Evolutionary conservation across 2,797 vertebrate species (phyloP), one percentile per base, ranked within the genome.

Genomic region (Manis javanica): DNA sequence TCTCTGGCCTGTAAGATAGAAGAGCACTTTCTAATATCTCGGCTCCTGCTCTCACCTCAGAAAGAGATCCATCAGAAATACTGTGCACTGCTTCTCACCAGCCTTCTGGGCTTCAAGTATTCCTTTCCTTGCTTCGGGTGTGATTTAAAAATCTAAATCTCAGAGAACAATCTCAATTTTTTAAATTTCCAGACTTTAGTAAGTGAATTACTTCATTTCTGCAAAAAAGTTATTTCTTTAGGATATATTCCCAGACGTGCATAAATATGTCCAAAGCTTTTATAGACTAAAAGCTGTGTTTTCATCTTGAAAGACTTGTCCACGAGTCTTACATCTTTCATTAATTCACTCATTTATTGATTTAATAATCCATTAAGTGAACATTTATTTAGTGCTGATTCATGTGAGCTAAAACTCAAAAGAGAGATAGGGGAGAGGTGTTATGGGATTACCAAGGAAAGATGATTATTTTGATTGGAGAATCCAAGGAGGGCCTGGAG

Each of bases 141-240:
- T 84, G 72, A 83, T 61, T 88, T 88, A 86, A 69, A 82, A 61
- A 55, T 66, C 93, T 85, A 55, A 85, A 86, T 81, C 31, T 78
- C 57, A 61, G 64, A 77, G 14, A 72, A 49, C 18, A 71, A 14
- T 61, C 51, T 77, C 82, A 66, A 66, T 55, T 72, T 79, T 53
- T 68, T 57, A 21, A 53, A 87, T 71, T 86, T 82, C 37, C 10
- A 71, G 79, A 42, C 26, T 95, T 66, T 53, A 57, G 57, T 64
- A 90, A 91, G 59, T 78, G 26, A 93, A 63, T 88, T 51, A 53
- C 37, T 39, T 6, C 63, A 46, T 31, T 5, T 51, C 5, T 59
- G 46, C 51, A 69, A 29, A 75, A 18, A 53, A 46, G 2, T 24
- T 39, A 51, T 72, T 61, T 87, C 39, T 29, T 87, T 51, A 91